These are phyloP conservation scores for Cotesia congregata DNA, from an alignment of 2,888 invertebrate genomes.

Conservation along the genomic window DNA sequence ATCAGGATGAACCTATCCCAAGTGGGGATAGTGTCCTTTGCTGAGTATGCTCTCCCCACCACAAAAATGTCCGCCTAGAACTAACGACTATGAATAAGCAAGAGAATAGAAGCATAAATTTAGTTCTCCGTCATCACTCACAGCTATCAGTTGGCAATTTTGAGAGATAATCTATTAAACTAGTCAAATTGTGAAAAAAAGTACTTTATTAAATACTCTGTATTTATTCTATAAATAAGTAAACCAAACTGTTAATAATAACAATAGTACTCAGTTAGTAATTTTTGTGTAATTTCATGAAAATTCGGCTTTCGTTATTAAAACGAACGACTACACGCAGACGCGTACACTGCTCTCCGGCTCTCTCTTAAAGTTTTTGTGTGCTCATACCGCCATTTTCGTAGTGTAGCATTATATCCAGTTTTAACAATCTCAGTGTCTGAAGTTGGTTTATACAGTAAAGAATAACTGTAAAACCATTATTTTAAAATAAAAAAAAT, in stretches of 20 bases:
- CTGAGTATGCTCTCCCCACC: neutral
- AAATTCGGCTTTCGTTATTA: slow-evolving; percentile 9
- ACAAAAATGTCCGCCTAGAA: neutral
- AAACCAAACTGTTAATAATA: too few relatives aligned
- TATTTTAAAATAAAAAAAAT: neutral
- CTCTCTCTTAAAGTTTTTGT: neutral
- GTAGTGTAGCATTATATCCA: neutral
- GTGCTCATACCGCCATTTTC: slow-evolving; percentile 25
- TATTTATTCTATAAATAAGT: neutral
- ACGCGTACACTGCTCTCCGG: slow-evolving; percentile 12
- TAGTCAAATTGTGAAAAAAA: too few relatives aligned
- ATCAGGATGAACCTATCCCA: neutral
- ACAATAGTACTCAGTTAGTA: neutral
- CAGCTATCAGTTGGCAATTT: too few relatives aligned
- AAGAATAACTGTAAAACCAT: neutral
- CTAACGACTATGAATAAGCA: neutral
- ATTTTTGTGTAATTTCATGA: too few relatives aligned
- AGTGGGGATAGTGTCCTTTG: too few relatives aligned
- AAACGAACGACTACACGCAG: neutral
- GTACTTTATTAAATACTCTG: too few relatives aligned
- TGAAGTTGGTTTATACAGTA: neutral
- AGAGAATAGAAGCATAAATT: neutral
- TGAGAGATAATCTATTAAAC: too few relatives aligned
- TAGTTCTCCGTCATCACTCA: neutral
- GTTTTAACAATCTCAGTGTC: neutral